Conservation (phyloP, 2,797 vertebrate species). For the Phylloscopus collybita region DNA sequence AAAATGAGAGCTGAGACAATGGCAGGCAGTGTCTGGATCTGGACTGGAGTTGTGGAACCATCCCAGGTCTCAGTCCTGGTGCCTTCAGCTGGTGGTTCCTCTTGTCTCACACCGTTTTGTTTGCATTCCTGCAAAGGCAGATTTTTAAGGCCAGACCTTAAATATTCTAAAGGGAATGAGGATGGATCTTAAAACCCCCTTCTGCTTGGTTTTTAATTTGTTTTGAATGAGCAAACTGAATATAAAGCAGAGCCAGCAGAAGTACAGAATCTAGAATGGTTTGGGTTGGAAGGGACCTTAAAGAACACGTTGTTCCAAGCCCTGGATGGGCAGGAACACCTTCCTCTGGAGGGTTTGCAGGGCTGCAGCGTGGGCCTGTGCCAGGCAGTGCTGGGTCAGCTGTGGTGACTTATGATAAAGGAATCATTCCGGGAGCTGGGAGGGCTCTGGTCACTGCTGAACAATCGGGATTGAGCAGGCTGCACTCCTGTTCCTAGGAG, state of each 20-base stretch:
- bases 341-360: neutral
- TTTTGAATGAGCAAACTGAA: neutral
- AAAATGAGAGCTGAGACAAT: neutral
- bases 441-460: fast-evolving
- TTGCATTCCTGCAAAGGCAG: neutral
- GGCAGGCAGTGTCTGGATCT: neutral
- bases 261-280: neutral
- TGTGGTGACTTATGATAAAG: fast-evolving
- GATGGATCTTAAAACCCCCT: neutral
- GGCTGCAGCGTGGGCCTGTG: fast-evolving
- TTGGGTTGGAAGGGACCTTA: neutral
- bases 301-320: neutral
- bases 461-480: neutral
- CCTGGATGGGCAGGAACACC: neutral
- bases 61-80: neutral
- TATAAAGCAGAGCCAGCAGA: neutral
- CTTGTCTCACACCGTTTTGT: fast-evolving
- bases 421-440: neutral
- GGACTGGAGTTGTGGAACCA: neutral
- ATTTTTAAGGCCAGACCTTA: neutral
- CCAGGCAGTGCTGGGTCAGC: neutral
- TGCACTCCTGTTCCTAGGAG: fast-evolving
- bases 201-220: neutral
- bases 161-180: neutral
- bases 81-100: neutral